These are phyloP conservation scores for Catocala sponsa DNA, from an alignment of 2,888 invertebrate genomes.

Conservation along the genomic window DNA sequence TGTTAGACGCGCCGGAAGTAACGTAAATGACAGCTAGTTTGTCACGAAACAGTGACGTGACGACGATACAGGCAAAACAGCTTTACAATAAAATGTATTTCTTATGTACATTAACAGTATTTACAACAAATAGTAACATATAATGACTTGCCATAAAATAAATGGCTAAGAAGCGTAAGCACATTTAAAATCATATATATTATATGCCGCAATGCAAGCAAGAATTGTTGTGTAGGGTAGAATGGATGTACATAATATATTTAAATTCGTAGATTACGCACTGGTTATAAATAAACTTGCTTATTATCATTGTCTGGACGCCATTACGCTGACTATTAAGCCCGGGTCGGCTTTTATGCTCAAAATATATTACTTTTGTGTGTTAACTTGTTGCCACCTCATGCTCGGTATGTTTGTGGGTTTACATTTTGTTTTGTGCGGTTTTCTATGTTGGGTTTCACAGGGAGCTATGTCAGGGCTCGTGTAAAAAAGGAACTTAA, in stretches of 20 bases:
- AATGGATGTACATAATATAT: slow-evolving; percentile 21
- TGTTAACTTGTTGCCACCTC: slow-evolving; percentile 22
- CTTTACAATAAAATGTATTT: slow-evolving; percentile 36
- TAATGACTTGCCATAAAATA: too few relatives aligned
- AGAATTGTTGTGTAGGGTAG: neutral
- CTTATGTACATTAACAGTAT: too few relatives aligned
- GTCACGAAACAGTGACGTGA: slow-evolving; percentile 35
- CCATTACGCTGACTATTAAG: slow-evolving; percentile 23
- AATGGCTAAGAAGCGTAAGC: too few relatives aligned
- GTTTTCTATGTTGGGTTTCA: slow-evolving; percentile 11
- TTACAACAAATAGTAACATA: too few relatives aligned
- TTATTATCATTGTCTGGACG: slow-evolving; percentile 24
- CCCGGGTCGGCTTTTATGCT: slow-evolving; percentile 15
- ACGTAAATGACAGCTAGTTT: slow-evolving; percentile 39
- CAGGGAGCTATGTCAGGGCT: neutral
- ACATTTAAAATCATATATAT: too few relatives aligned
- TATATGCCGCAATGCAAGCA: too few relatives aligned
- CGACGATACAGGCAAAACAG: slow-evolving; percentile 22
- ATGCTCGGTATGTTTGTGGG: neutral
- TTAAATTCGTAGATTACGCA: slow-evolving; percentile 27
- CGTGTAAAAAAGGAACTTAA: neutral
- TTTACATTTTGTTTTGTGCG: slow-evolving; percentile 10
- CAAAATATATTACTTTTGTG: slow-evolving; percentile 17
- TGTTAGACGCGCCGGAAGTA: slow-evolving; percentile 36
- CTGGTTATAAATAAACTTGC: slow-evolving; percentile 30